Conservation (phyloP, 2,888 invertebrate genomes). For the Conchocele bisecta region DNA sequence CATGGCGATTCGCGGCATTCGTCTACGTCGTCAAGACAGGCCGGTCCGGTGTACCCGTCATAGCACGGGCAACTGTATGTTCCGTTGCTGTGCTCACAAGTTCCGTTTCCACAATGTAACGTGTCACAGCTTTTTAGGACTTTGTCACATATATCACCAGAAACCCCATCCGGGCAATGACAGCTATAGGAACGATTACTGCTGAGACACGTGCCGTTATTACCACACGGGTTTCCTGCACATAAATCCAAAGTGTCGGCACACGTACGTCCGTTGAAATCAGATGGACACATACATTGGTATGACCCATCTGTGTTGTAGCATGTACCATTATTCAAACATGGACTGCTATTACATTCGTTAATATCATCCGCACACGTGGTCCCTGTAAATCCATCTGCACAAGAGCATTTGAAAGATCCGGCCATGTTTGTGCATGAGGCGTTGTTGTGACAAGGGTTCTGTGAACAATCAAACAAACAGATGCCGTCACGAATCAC, state of each 20-base stretch:
- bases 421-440: constrained; percentile 26
- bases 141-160: background rate
- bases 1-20: constrained; percentile 17
- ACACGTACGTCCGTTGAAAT: constrained; percentile 27
- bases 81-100: constrained; percentile 23
- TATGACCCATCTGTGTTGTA: background rate
- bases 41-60: constrained; percentile 17
- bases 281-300: constrained; percentile 21
- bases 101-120: constrained; percentile 6
- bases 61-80: constrained; percentile 25
- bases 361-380: constrained; percentile 12
- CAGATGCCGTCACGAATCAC: too few relatives aligned
- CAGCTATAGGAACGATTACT: constrained; percentile 10
- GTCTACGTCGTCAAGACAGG: constrained; percentile 21
- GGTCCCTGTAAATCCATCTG: constrained; percentile 14
- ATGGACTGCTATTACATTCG: constrained; percentile 8
- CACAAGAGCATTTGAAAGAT: constrained; percentile 20
- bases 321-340: constrained; percentile 7
- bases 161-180: background rate
- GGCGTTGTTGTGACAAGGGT: constrained; percentile 32
- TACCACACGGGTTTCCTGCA: background rate
- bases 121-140: background rate
- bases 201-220: constrained; percentile 30
- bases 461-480: constrained; percentile 17
- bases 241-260: constrained; percentile 37